Evolutionary conservation across 1,140 invertebrate species (phyloP).

Genomic region (Ganaspis sp.): DNA sequence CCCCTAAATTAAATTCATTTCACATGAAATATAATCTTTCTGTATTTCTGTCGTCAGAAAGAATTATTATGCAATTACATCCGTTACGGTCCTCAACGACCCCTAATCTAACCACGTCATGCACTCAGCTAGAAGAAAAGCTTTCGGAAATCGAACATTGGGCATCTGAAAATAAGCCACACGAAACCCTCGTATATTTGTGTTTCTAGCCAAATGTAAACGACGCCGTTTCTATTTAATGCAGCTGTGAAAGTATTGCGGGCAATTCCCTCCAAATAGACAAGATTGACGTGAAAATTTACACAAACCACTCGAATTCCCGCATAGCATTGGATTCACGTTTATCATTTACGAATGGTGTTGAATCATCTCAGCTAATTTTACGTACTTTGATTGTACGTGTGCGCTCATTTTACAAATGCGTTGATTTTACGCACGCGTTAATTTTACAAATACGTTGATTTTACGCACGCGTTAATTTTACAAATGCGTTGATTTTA

Average conservation of each 20-base stretch:
- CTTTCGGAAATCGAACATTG: not conserved
- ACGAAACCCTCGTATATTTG: slow-evolving; percentile 25
- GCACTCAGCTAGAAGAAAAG: slow-evolving; percentile 4
- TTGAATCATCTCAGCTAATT: too few species aligned
- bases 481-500: too few species aligned
- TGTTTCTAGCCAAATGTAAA: slow-evolving; percentile 12
- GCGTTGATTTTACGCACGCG: too few species aligned
- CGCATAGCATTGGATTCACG: too few species aligned
- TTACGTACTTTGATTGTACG: too few species aligned
- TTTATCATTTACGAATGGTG: too few species aligned
- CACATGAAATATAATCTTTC: slow-evolving; percentile 4
- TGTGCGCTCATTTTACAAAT: too few species aligned
- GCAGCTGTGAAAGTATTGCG: slow-evolving; percentile 40
- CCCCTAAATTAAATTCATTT: not conserved
- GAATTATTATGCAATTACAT: slow-evolving; percentile 12
- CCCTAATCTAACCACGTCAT: not conserved
- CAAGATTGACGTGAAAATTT: not conserved
- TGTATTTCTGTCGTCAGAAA: not conserved
- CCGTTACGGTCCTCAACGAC: not conserved
- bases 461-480: too few species aligned
- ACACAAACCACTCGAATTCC: too few species aligned
- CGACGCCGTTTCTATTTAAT: not conserved
- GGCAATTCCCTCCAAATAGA: slow-evolving; percentile 26
- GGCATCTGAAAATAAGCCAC: not conserved
- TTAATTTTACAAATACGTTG: too few species aligned